Evolutionary conservation across 2,888 invertebrate species (phyloP).

Genomic region (Lasius platythorax): DNA sequence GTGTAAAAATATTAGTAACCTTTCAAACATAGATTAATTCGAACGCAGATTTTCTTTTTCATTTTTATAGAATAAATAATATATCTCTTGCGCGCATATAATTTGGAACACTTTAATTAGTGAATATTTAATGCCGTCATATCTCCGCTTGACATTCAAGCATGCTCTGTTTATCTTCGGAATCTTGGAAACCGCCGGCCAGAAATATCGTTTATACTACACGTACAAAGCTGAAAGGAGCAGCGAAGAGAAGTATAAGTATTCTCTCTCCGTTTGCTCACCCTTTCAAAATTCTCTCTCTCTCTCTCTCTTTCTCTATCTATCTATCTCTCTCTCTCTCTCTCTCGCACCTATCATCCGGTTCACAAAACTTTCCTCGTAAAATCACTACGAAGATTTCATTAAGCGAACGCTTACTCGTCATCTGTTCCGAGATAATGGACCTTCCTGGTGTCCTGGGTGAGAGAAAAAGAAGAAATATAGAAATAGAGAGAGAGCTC

Average conservation of each 20-base stretch:
- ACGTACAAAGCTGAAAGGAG: conserved; percentile 50
- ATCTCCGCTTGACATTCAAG: conserved; percentile 69
- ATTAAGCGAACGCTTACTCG: conserved; percentile 77
- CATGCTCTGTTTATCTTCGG: conserved; percentile 56
- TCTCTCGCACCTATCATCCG: conserved; percentile 60
- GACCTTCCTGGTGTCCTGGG: conserved; percentile 66
- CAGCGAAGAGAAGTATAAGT: conserved; percentile 47
- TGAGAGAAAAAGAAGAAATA: conserved; percentile 32
- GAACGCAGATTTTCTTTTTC: neutral
- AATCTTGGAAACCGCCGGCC: conserved; percentile 65
- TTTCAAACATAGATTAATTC: neutral
- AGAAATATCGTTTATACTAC: conserved; percentile 59
- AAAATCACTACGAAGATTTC: conserved; percentile 80
- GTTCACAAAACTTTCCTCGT: conserved; percentile 77
- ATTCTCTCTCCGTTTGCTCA: conserved; percentile 31
- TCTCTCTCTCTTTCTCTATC: conserved; percentile 27
- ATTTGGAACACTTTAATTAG: neutral
- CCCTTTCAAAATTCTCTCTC: conserved; percentile 7
- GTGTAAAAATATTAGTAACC: neutral
- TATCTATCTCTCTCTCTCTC: neutral
- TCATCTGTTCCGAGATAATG: conserved; percentile 76
- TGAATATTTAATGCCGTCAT: conserved; percentile 27
- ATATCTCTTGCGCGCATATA: neutral
- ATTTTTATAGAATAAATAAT: neutral
- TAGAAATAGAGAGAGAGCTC: conserved; percentile 24